Evolutionary conservation across 2,797 vertebrate species (phyloP).

Genomic region (Lutra lutra): DNA sequence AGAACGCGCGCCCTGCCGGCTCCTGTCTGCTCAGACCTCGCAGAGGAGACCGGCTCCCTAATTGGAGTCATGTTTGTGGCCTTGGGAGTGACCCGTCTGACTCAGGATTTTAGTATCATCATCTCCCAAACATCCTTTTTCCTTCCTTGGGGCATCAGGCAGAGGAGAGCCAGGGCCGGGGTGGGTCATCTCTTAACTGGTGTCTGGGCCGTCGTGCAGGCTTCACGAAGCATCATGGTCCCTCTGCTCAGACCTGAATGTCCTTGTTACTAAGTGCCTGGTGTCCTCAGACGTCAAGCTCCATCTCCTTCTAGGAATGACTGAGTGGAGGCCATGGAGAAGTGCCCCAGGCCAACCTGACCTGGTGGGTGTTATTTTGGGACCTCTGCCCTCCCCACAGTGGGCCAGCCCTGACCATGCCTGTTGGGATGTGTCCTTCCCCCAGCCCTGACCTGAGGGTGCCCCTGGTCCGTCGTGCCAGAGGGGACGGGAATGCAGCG

Average conservation of each 20-base stretch:
- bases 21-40: neutral
- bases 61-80: conserved; percentile 48
- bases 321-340: neutral
- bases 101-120: neutral
- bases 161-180: neutral
- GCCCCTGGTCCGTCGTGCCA: neutral
- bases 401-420: neutral
- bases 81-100: neutral
- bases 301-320: conserved; percentile 46
- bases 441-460: neutral
- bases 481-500: neutral
- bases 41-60: conserved; percentile 30
- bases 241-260: neutral
- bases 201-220: neutral
- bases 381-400: neutral
- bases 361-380: neutral
- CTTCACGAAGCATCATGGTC: neutral
- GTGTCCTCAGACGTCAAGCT: conserved; percentile 15
- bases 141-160: neutral
- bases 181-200: conserved; percentile 51
- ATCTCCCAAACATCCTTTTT: conserved; percentile 41
- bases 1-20: neutral
- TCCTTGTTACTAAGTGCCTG: conserved; percentile 6
- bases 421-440: too few relatives aligned
- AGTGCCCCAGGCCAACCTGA: neutral